Conservation (phyloP, 2,113 vertebrate species). For the Callospermophilus lateralis region DNA sequence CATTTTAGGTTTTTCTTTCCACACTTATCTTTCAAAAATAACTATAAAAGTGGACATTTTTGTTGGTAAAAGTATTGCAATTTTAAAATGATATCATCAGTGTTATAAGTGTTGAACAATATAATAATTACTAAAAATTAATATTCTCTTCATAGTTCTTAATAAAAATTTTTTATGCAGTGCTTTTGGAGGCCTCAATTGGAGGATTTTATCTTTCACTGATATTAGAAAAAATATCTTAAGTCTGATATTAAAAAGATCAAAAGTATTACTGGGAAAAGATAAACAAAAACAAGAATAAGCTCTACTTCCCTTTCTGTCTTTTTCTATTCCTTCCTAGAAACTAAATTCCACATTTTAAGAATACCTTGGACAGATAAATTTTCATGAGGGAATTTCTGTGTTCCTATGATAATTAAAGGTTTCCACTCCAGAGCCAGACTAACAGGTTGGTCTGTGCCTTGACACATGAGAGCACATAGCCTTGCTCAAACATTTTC, state of each 20-base stretch:
- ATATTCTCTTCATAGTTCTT: not conserved
- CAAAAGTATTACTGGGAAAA: not conserved
- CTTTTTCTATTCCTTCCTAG: not conserved
- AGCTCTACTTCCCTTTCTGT: not conserved
- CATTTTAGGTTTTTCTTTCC: not conserved
- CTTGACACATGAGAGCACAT: not conserved
- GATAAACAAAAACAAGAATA: not conserved
- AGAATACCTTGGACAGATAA: not conserved
- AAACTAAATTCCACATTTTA: not conserved
- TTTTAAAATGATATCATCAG: constrained; percentile 20
- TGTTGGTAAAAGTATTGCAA: not conserved
- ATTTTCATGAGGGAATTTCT: not conserved
- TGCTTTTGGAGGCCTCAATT: not conserved
- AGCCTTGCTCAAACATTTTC: not conserved
- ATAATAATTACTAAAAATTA: not conserved
- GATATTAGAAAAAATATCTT: not conserved
- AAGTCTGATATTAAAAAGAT: not conserved
- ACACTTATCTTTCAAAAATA: not conserved
- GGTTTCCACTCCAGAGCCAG: not conserved
- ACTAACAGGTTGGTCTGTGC: not conserved
- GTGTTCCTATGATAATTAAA: not conserved
- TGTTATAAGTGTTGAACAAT: not conserved
- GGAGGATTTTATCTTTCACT: not conserved
- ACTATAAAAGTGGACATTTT: not conserved
- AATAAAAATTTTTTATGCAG: not conserved